Base-by-base conservation (phyloP, 2,797 vertebrate species). In the Mergus octosetaceus region DNA sequence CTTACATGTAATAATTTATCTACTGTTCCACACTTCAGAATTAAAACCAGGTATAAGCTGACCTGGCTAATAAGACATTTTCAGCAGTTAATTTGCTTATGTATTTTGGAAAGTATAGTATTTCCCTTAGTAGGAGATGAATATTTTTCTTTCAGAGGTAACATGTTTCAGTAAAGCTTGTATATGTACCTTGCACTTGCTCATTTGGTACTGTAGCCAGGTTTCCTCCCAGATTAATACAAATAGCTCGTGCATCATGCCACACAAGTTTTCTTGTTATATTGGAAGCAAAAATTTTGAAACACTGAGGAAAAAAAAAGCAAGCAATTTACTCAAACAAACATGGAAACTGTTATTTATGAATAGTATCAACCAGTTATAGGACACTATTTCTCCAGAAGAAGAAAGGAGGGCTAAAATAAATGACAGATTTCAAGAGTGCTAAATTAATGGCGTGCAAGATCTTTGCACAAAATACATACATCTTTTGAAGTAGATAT, bases 181-280 rank as follows among this genome's bases (percentile, higher is more conserved):
- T 10, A 22, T n/a, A 73, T 5, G 68, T 94, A 99, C 99, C 98
- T 98, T 99, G 99, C 32, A 98, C 98, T 89, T 87, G 96, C 30
- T 98, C 96, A 60, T 86, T 98, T 83, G 36, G 10, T 96, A 99
- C 94, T 45, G 98, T 98, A 68, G 96, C 98, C 94, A 99, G 95
- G 96, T 99, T 99, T 95, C 99, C 99, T 96, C 98, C 98, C 70
- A 98, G 71, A 51, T 10, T 71, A 4, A 94, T 89, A 93, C 99
- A 99, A 95, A 95, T 38, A 3, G 93, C 78, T 82, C 98, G 97
- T 85, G 99, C 98, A 2, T 97, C 93, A 12, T 97, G 93, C 99
- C 99, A 99, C 0, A 5, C 61, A 77, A 97, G 98, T 27, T 81
- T 97, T 74, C 98, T 97, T 38, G 86, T 94, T 58, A 30, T 41